Base-by-base conservation (phyloP, 2,888 invertebrate species). In the Torymus aiolomorphi region DNA sequence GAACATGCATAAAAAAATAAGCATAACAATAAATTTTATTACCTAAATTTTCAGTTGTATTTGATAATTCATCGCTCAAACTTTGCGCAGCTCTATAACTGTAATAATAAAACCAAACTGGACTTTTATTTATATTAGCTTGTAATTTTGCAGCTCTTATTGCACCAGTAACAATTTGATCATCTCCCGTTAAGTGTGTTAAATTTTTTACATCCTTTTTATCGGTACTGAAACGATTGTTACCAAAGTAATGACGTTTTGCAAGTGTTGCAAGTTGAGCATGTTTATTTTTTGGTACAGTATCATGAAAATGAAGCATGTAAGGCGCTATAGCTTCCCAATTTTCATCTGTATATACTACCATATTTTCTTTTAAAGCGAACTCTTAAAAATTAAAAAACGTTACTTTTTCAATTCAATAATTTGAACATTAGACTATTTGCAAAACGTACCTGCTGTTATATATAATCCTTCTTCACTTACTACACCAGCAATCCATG, bases 401-500 rank as follows among this genome's bases (percentile, higher is more conserved):
- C 2, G 20, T 24, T 24, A 62, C 20, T 42, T 42, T 42, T 1
- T 42, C 8, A 8, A 62, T 62, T 20, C 3, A 24, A 31, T 14
- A 62, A 14, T 62, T 2, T 24, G 2, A 24, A 16, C 12, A 59
- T 59, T 59, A 8, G 8, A 5, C 5, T 42, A 42, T 42, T 42
- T 42, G 42, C 42, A 42, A 42, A 42, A 42, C 8, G 42, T 8
- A 42, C 69, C 76, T 62, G 69, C 92, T 85, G 93, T 92, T 57
- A 93, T 94, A 52, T 94, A 94, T 84, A 94, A 94, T 65, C 95
- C 95, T 88, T 95, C 95, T 49, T 94, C 92, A 18, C 92, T 91
- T 0, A 94, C 93, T 70, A 93, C 92, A 1, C 94, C 93, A 0
- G 93, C 91, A 74, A 95, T 92, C 91, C 95, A 93, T 0, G 95